A percentile compares a stretch with the other conserved stretches of the same genome.
phyloP scores from a whole-genome alignment of 2,113 vertebrate genomes.

The Upupa epops region DNA sequence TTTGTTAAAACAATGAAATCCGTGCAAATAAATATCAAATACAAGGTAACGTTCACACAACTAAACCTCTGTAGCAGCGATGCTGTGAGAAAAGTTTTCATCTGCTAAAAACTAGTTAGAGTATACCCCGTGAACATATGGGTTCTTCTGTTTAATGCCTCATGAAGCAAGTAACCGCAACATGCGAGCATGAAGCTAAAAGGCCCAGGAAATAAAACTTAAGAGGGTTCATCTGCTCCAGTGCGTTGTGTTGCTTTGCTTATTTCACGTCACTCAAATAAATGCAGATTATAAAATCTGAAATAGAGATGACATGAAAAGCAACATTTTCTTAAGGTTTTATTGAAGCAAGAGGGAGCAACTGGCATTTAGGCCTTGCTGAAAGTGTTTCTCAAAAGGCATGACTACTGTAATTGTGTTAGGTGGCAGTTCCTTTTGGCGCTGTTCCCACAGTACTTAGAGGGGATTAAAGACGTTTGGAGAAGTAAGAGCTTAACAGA shows the following conservation, averaged over 20 bases:
- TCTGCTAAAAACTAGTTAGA: not conserved
- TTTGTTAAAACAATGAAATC: slow-evolving; percentile 31
- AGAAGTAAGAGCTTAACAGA: not conserved
- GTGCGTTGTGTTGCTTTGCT: slow-evolving; percentile 32
- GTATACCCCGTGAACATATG: slow-evolving; percentile 2
- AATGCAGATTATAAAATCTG: not conserved
- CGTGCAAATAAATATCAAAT: slow-evolving; percentile 67
- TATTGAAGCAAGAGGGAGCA: not conserved
- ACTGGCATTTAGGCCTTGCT: not conserved
- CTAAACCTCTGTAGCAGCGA: slow-evolving; percentile 40
- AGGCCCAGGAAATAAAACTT: slow-evolving; percentile 40
- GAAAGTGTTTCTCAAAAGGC: not conserved
- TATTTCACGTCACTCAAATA: slow-evolving; percentile 19
- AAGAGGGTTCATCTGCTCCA: slow-evolving; percentile 32
- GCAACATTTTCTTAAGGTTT: not conserved
- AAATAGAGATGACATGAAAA: not conserved
- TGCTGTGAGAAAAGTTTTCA: slow-evolving; percentile 12
- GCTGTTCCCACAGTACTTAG: not conserved
- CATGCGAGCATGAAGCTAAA: slow-evolving; percentile 25
- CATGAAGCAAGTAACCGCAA: slow-evolving; percentile 15
- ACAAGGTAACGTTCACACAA: not conserved
- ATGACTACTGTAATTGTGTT: not conserved
- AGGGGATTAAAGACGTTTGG: not conserved
- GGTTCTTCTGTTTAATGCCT: not conserved
- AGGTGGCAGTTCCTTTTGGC: not conserved